Evolutionary conservation across 2,888 invertebrate species (phyloP).

Genomic region (Drosophila barbarae): DNA sequence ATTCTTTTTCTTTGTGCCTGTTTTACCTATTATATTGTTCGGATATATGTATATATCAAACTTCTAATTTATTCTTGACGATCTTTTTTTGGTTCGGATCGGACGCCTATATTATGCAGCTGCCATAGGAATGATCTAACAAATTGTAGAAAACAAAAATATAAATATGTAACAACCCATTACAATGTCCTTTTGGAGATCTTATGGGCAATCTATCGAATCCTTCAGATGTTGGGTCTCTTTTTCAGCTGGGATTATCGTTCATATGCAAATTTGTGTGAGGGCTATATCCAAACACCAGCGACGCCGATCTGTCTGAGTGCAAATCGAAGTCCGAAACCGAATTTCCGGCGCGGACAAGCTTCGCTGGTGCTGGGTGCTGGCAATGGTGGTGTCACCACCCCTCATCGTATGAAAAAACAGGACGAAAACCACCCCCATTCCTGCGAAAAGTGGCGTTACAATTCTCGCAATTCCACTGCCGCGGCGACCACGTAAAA

Average conservation of each 20-base stretch:
- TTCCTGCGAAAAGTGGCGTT: constrained; percentile 24
- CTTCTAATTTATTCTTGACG: too few relatives aligned
- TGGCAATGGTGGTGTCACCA: constrained; percentile 1
- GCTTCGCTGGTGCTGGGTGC: constrained; percentile 1
- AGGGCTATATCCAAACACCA: constrained; percentile 47
- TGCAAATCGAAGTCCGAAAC: constrained; percentile 37
- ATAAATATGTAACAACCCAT: background rate
- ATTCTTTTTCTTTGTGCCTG: background rate
- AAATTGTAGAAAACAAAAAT: too few relatives aligned
- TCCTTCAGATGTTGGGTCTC: constrained; percentile 4
- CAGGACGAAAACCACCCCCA: constrained; percentile 41
- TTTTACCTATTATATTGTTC: too few relatives aligned
- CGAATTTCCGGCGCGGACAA: constrained; percentile 21
- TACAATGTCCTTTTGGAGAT: background rate
- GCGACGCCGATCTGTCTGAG: constrained; percentile 66
- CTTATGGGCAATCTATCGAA: background rate
- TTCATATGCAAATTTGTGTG: constrained; percentile 2
- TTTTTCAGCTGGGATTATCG: constrained; percentile 5
- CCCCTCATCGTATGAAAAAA: background rate
- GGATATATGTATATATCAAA: too few relatives aligned
- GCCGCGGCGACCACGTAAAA: constrained; percentile 51
- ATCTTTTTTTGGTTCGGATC: too few relatives aligned
- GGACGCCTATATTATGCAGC: too few relatives aligned
- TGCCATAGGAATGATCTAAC: too few relatives aligned
- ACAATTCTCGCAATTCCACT: constrained; percentile 20